These are phyloP conservation scores for Lagopus muta DNA, from an alignment of 2,113 vertebrate species.

Conservation along the genomic window DNA sequence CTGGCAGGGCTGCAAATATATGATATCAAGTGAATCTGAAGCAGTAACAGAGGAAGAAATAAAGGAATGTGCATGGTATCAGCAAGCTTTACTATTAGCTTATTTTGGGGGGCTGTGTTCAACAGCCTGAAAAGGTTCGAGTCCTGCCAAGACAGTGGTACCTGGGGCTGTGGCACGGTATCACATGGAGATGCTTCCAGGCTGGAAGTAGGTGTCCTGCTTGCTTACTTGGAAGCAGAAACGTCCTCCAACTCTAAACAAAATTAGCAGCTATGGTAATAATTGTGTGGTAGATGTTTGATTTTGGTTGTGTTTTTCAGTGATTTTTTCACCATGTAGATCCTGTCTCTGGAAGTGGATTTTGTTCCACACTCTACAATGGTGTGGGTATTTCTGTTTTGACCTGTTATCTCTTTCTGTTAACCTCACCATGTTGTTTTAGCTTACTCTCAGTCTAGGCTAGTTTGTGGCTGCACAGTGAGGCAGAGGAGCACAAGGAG, in stretches of 20 bases:
- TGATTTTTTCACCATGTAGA: neutral
- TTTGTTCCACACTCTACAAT: neutral
- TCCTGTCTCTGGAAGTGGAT: neutral
- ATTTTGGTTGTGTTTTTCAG: neutral
- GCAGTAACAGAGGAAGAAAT: neutral
- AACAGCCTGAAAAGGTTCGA: neutral
- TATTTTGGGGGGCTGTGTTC: neutral
- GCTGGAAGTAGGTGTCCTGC: neutral
- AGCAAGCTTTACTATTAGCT: neutral
- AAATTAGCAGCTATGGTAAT: neutral
- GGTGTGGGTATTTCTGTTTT: neutral
- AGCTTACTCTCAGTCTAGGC: neutral
- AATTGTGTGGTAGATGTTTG: neutral
- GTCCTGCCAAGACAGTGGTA: neutral
- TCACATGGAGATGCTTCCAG: conserved; percentile 11
- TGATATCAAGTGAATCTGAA: neutral
- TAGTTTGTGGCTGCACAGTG: neutral
- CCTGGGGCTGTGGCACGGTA: neutral
- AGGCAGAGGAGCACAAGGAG: neutral
- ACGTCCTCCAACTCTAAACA: neutral
- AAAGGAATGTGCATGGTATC: neutral
- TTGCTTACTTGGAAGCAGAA: neutral
- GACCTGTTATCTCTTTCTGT: neutral
- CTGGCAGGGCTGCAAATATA: neutral
- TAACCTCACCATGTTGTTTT: neutral